Evolutionary conservation across 92 coral and sea anemone genomes (phyloP).

Genomic region (Epizoanthus scotinus): DNA sequence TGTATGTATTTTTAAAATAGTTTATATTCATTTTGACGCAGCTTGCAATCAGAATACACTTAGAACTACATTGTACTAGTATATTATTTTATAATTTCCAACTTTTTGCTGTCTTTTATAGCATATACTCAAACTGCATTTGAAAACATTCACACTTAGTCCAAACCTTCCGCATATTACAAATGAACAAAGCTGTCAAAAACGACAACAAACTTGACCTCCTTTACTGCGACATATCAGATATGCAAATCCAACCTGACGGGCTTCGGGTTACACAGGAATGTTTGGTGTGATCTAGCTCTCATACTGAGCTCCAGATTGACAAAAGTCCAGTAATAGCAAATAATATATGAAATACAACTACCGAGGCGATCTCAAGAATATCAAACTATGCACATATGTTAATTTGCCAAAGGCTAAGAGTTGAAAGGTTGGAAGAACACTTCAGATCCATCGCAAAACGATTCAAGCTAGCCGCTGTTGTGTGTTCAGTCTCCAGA

Average conservation of each 20-base stretch:
- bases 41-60: too few relatives aligned
- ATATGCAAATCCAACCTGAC: slow-evolving; percentile 1
- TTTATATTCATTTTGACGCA: slow-evolving; percentile 10
- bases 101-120: background rate
- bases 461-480: too few relatives aligned
- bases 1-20: too few relatives aligned
- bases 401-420: too few relatives aligned
- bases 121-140: background rate
- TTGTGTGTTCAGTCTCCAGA: too few relatives aligned
- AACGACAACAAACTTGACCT: background rate
- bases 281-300: background rate
- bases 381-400: background rate
- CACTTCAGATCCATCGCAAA: too few relatives aligned
- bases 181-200: background rate
- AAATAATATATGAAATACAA: background rate
- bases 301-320: background rate
- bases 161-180: background rate
- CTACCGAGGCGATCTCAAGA: background rate
- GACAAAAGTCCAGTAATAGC: background rate
- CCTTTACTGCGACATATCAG: too few relatives aligned
- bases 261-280: slow-evolving; percentile 25
- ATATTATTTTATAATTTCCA: too few relatives aligned
- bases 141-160: background rate
- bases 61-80: too few relatives aligned
- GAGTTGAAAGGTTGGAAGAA: too few relatives aligned